Evolutionary conservation across 2,113 vertebrate species (phyloP).

Genomic region (Gavia stellata): DNA sequence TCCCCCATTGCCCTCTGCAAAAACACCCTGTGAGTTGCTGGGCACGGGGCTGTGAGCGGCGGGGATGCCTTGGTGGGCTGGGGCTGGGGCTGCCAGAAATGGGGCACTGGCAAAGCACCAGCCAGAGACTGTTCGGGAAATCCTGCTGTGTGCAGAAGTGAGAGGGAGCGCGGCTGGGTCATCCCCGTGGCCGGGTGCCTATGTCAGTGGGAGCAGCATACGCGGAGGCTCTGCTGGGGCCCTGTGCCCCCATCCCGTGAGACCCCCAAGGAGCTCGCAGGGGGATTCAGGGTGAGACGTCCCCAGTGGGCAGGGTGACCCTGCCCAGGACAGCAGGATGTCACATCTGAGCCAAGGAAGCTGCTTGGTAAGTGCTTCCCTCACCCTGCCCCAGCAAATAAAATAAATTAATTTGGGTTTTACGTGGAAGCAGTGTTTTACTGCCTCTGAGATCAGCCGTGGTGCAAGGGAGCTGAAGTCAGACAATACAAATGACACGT

Average conservation of each 20-base stretch:
- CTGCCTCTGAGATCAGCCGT: neutral
- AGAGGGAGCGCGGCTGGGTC: fast-evolving
- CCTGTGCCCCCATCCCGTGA: fast-evolving
- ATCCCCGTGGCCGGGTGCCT: fast-evolving
- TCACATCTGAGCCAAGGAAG: neutral
- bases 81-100: neutral
- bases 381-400: neutral
- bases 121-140: neutral
- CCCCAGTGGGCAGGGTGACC: neutral
- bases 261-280: fast-evolving
- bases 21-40: neutral
- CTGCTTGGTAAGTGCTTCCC: neutral
- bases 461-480: neutral
- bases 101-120: neutral
- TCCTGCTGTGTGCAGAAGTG: neutral
- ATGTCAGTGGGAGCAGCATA: neutral
- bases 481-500: constrained; percentile 33
- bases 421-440: neutral
- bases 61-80: too few species aligned
- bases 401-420: neutral
- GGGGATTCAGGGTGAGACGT: fast-evolving
- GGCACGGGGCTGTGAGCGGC: fast-evolving
- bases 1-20: neutral
- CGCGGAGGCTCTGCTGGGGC: fast-evolving
- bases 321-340: neutral